These are phyloP conservation scores for Tachycineta bicolor DNA, from an alignment of 2,113 vertebrate species.

Conservation along the genomic window DNA sequence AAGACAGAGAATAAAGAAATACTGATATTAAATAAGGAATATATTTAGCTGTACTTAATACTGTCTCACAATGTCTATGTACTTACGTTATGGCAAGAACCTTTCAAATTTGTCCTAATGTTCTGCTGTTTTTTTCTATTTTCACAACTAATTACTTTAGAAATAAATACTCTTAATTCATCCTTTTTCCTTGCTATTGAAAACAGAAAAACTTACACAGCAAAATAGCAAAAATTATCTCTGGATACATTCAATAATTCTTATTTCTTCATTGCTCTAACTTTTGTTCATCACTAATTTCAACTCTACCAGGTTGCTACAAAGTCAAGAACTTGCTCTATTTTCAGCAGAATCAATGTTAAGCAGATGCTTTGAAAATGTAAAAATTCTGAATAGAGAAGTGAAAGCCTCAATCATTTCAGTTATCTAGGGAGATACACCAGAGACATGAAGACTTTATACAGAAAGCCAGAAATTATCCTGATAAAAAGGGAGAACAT, in stretches of 20 bases:
- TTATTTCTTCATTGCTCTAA: neutral
- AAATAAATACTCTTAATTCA: neutral
- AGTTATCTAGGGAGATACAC: neutral
- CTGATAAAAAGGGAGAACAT: neutral
- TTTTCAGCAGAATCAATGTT: neutral
- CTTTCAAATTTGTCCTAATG: neutral
- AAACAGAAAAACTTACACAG: neutral
- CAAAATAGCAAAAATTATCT: neutral
- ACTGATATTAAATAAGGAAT: neutral
- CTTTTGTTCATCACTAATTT: neutral
- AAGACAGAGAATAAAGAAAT: neutral
- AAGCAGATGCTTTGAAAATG: neutral
- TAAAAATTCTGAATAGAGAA: neutral
- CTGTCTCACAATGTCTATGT: neutral
- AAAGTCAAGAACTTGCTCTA: neutral
- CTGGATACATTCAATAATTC: neutral
- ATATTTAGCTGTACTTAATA: neutral
- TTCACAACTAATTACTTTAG: neutral
- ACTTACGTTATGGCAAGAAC: neutral
- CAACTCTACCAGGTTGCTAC: neutral
- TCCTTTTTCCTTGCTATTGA: neutral
- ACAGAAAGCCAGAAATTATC: neutral
- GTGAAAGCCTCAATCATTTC: neutral
- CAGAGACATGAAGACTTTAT: neutral
- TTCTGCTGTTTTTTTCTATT: neutral